A percentile compares a stretch with the other conserved stretches of the same genome.
phyloP scores from a whole-genome alignment of 2,113 vertebrate species.

The Cinclus mexicanus region DNA sequence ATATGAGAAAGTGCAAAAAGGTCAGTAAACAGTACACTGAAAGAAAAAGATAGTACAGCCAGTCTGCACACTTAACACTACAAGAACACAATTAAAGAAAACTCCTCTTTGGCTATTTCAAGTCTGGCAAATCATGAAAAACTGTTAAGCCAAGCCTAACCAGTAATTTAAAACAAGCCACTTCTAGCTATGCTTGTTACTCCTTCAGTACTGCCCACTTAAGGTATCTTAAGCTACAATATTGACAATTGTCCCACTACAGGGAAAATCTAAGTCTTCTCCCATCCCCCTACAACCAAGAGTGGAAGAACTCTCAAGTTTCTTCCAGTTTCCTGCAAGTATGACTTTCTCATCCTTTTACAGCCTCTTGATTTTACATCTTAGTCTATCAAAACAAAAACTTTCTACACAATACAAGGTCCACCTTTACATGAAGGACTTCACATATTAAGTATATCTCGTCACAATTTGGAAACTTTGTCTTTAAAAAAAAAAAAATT shows the following conservation, averaged over 20 bases:
- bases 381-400: background rate
- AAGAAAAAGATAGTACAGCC: background rate
- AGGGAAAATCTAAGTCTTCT: background rate
- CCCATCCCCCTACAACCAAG: background rate
- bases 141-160: background rate
- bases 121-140: background rate
- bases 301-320: background rate
- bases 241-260: background rate
- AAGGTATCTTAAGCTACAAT: background rate
- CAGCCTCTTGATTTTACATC: background rate
- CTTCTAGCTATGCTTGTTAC: background rate
- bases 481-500: background rate
- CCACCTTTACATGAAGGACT: background rate
- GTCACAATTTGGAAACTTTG: background rate
- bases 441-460: background rate
- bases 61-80: background rate
- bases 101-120: background rate
- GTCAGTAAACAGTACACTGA: background rate
- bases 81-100: background rate
- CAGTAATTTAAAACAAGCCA: background rate
- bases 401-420: background rate
- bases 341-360: background rate
- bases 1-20: background rate
- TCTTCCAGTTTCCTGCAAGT: background rate
- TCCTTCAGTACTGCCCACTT: background rate